phyloP scores from a whole-genome alignment of 2,797 vertebrate species.

The Epinephelus coioides region DNA sequence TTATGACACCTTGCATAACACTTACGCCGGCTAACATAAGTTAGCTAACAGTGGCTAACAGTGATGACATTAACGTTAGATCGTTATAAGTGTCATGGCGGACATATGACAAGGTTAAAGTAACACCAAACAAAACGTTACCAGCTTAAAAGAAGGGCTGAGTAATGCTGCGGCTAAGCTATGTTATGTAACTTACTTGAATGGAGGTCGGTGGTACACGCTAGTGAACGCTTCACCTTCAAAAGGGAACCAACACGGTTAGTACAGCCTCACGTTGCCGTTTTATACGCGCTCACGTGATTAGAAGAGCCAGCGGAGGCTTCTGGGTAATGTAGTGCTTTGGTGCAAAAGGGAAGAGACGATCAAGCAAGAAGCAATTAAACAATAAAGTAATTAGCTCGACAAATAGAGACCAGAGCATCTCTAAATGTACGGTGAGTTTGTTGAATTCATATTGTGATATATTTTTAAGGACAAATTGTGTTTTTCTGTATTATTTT shows the following conservation, averaged over 20 bases:
- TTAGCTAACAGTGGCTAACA: conserved; percentile 41
- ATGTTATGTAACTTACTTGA: conserved; percentile 38
- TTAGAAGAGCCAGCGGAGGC: accelerated
- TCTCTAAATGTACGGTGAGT: neutral
- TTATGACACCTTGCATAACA: conserved; percentile 13
- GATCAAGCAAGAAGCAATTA: no score
- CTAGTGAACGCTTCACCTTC: conserved; percentile 68
- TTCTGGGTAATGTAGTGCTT: conserved; percentile 74
- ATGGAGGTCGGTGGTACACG: neutral
- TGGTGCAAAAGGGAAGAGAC: neutral
- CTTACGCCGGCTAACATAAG: conserved; percentile 6
- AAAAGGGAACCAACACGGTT: conserved; percentile 30
- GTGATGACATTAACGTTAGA: no score
- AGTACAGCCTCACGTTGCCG: neutral
- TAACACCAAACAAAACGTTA: neutral
- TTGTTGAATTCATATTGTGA: neutral
- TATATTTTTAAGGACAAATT: neutral
- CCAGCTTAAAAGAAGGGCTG: accelerated
- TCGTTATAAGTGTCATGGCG: accelerated
- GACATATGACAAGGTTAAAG: neutral
- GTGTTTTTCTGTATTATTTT: neutral
- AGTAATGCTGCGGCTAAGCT: accelerated
- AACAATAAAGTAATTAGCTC: neutral
- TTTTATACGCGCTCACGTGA: conserved; percentile 53
- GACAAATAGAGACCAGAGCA: neutral